A percentile compares a stretch with the other conserved stretches of the same genome.
Conservation (phyloP, 1,140 invertebrate species). For the Trissolcus basalis region DNA sequence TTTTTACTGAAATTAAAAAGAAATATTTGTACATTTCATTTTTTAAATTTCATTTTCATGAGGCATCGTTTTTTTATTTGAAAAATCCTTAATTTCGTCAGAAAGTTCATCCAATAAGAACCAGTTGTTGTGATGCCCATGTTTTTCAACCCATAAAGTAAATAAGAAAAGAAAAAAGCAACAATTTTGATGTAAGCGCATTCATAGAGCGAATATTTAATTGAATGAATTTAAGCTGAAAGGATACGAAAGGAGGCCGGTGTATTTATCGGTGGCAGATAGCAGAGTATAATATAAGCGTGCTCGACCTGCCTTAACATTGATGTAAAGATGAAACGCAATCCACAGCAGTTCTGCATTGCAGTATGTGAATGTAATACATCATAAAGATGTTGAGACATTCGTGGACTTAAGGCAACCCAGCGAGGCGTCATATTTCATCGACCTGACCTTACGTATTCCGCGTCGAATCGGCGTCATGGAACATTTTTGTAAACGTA, state of each 20-base stretch:
- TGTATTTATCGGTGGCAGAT: conserved; percentile 26
- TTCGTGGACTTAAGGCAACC: conserved; percentile 28
- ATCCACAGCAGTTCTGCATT: conserved; percentile 40
- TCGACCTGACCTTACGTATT: conserved; percentile 46
- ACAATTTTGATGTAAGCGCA: not conserved
- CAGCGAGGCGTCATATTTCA: conserved; percentile 46
- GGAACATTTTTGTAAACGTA: conserved; percentile 37
- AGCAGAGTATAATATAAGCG: conserved; percentile 13
- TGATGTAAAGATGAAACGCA: conserved; percentile 8
- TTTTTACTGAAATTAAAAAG: too few species aligned
- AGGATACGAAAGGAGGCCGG: conserved; percentile 13
- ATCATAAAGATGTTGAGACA: conserved; percentile 28
- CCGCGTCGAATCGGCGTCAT: conserved; percentile 28
- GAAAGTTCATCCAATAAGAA: too few species aligned
- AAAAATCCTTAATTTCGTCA: too few species aligned
- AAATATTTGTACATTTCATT: too few species aligned
- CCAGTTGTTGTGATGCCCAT: too few species aligned
- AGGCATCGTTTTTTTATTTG: too few species aligned
- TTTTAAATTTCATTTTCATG: too few species aligned
- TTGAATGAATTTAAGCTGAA: conserved; percentile 9
- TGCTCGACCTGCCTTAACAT: conserved; percentile 29
- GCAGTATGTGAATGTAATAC: conserved; percentile 42
- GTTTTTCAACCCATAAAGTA: too few species aligned
- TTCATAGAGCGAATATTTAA: conserved; percentile 12
- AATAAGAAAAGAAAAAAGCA: too few species aligned